Conservation (phyloP, 2,797 vertebrate genomes). For the Dromococcyx pavoninus region DNA sequence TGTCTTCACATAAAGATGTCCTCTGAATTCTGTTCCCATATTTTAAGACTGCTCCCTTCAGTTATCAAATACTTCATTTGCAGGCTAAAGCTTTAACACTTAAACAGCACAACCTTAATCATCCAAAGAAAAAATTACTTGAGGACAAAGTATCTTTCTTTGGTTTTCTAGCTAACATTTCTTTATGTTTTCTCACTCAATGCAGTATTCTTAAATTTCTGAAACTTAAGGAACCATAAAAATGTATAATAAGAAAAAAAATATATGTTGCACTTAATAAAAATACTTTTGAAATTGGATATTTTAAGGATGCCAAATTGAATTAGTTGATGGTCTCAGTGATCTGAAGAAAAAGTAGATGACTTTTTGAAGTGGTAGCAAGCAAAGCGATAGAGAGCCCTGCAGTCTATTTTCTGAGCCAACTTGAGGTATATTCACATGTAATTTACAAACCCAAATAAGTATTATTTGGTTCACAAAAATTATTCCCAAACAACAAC, state of each 20-base stretch:
- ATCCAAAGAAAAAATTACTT: background rate
- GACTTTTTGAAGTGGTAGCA: background rate
- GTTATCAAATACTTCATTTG: background rate
- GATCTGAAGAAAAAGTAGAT: background rate
- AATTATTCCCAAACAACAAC: background rate
- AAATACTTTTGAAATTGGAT: background rate
- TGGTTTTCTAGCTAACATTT: background rate
- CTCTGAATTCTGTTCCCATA: background rate
- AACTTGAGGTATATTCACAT: background rate
- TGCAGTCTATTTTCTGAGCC: background rate
- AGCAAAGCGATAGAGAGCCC: background rate
- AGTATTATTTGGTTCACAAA: background rate
- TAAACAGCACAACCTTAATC: background rate
- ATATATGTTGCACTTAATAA: background rate
- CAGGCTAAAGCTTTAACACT: background rate
- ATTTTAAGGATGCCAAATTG: background rate
- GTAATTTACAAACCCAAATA: background rate
- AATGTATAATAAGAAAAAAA: background rate
- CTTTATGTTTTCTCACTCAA: background rate
- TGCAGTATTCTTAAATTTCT: background rate
- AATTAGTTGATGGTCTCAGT: background rate
- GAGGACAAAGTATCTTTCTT: background rate
- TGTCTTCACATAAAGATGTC: background rate
- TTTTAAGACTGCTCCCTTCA: background rate
- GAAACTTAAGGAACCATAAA: slow-evolving; percentile 1